phyloP scores from a whole-genome alignment of 2,797 vertebrate genomes.

The Sebastes goodei region DNA sequence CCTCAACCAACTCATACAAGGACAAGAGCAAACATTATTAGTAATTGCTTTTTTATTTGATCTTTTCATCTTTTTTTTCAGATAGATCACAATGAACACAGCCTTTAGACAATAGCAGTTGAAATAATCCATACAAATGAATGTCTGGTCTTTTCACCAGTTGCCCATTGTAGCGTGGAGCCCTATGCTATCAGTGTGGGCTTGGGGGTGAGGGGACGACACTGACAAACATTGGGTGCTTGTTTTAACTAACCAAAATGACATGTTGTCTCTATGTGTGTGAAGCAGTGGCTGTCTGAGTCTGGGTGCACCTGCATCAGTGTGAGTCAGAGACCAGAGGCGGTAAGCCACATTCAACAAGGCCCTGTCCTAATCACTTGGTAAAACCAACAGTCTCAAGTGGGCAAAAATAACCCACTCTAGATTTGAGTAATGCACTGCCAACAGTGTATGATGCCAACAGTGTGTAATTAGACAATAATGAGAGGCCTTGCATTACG shows the following conservation, averaged over 20 bases:
- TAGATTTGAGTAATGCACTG: slow-evolving; percentile 81
- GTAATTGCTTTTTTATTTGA: slow-evolving; percentile 91
- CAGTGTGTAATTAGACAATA: slow-evolving; percentile 87
- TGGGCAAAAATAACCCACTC: slow-evolving; percentile 83
- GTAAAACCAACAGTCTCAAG: slow-evolving; percentile 83
- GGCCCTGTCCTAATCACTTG: slow-evolving; percentile 68
- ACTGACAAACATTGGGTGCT: slow-evolving; percentile 83
- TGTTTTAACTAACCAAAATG: slow-evolving; percentile 81
- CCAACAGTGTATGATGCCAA: slow-evolving; percentile 83
- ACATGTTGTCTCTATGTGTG: slow-evolving; percentile 66
- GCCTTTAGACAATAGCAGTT: slow-evolving; percentile 93
- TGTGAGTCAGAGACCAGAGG: slow-evolving; percentile 68
- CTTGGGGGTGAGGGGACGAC: slow-evolving; percentile 65
- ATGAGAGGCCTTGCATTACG: slow-evolving; percentile 81
- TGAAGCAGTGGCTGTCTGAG: slow-evolving; percentile 63
- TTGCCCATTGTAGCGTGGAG: slow-evolving; percentile 85
- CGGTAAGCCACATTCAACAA: slow-evolving; percentile 80
- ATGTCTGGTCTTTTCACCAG: slow-evolving; percentile 86
- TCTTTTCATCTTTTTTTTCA: slow-evolving; percentile 90
- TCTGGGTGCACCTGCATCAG: slow-evolving; percentile 61
- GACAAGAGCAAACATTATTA: slow-evolving; percentile 85
- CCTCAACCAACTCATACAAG: slow-evolving; percentile 84
- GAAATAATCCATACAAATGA: slow-evolving; percentile 92
- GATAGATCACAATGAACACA: slow-evolving; percentile 97
- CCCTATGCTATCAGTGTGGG: slow-evolving; percentile 74